A percentile compares a stretch with the other conserved stretches of the same genome.
Evolutionary conservation across 2,888 invertebrate species (phyloP).

Genomic region (Agrotis clavis): DNA sequence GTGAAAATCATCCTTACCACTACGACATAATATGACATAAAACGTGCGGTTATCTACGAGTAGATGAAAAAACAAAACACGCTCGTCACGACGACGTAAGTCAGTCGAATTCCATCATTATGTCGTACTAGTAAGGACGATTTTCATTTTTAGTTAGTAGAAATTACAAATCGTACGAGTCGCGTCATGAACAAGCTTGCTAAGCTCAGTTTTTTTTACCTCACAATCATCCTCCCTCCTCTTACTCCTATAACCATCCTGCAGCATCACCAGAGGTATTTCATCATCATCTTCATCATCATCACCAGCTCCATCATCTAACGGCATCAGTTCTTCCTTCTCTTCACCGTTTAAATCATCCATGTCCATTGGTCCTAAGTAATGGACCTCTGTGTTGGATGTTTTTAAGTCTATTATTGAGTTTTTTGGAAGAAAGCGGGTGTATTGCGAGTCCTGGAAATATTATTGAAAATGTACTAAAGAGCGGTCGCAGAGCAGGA

Average conservation of each 20-base stretch:
- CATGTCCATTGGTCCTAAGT: conserved; percentile 44
- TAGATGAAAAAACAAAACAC: too few species aligned
- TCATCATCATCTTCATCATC: conserved; percentile 68
- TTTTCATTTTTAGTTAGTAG: too few species aligned
- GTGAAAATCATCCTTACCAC: too few species aligned
- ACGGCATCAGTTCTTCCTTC: not conserved
- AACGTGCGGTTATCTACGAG: too few species aligned
- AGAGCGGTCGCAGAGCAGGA: too few species aligned
- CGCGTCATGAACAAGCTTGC: too few species aligned
- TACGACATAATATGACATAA: too few species aligned
- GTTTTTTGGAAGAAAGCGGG: not conserved
- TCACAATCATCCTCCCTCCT: conserved; percentile 6
- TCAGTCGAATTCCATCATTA: too few species aligned
- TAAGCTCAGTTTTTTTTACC: too few species aligned
- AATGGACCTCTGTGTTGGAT: conserved; percentile 26
- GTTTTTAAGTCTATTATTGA: conserved; percentile 39
- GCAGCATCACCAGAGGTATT: conserved; percentile 68
- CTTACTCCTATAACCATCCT: conserved; percentile 40
- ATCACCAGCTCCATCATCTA: conserved; percentile 25
- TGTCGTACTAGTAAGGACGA: too few species aligned
- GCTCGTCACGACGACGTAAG: too few species aligned
- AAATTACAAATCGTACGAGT: too few species aligned
- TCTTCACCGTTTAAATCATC: not conserved
- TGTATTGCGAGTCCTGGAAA: conserved; percentile 57
- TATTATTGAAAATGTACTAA: not conserved